Evolutionary conservation across 2,888 invertebrate genomes (phyloP), one percentile per base, ranked within the genome.

Genomic region (Beris morrisii): DNA sequence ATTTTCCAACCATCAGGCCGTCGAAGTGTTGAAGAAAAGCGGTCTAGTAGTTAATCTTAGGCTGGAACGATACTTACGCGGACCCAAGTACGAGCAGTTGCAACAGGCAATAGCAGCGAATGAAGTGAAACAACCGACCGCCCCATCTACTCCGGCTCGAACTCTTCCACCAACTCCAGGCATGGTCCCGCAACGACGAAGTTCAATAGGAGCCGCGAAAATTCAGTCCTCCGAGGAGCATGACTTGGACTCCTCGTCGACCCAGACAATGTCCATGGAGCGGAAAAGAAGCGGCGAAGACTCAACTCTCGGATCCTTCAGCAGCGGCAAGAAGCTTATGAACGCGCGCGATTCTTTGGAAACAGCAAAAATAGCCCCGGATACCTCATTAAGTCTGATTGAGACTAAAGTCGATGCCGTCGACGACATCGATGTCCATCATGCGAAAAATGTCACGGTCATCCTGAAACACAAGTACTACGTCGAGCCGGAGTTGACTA

Each of bases 1-100:
- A 71, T 95, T 93, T 81, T 94, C 94, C 64, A 99, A 99, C 83
- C 95, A 97, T 77, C 92, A 98, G 75, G 97, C 98, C 0, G 98
- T 99, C 0, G 96, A 98, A 79, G 92, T 97, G 55, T 84, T 99
- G 65, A 88, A 97, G 72, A 95, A 93, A 78, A 97, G 97, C 68
- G 97, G 97, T 3, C 91, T 90, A 74, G 86, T 90, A 46, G 98
- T 98, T 44, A 88, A 90, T 55, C 83, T 99, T 12, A 91, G 95
- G 73, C 82, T 97, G 71, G 95, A 96, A 76, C 87, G 95, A 77
- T 97, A 94, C 79, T 84, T 93, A 48, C 89, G 94, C 72, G 95
- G 95, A 3, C 92, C 93, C 12, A 93, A 93, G 78, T 93, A 88
- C 79, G 93, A 93, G 76, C 93, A 93, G 79, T 82, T 93, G 67